Percentiles rank a stretch among this genome's conserved stretches.
phyloP scores from a whole-genome alignment of 1,140 invertebrate species.

The Eupristina koningsbergeri region DNA sequence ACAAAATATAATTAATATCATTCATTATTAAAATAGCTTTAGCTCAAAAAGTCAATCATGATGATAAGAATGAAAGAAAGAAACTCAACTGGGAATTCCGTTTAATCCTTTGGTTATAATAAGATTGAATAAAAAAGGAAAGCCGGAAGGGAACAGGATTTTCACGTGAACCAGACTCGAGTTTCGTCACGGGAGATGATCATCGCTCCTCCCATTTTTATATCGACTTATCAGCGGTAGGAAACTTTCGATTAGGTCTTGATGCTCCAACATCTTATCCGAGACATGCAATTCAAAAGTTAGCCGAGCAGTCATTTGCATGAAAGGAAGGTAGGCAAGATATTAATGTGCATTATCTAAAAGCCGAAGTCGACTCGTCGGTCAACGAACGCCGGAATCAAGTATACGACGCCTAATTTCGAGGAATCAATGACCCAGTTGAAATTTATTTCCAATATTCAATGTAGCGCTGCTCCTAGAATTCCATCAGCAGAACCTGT shows the following conservation, averaged over 20 bases:
- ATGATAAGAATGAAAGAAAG: no score
- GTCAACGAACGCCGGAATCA: no score
- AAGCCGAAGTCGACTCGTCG: not conserved
- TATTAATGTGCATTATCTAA: not conserved
- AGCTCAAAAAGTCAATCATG: no score
- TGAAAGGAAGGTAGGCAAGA: not conserved
- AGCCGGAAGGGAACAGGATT: not conserved
- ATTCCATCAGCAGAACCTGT: no score
- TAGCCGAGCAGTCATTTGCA: not conserved
- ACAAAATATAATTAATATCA: no score
- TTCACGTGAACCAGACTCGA: not conserved
- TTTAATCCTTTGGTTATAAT: no score
- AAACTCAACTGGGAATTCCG: no score
- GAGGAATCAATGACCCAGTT: no score
- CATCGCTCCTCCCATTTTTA: not conserved
- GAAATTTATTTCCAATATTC: not conserved
- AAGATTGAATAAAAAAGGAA: not conserved
- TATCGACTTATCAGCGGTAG: not conserved
- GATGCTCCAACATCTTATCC: not conserved
- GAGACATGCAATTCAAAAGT: not conserved
- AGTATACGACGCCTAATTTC: not conserved
- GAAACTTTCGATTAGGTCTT: not conserved
- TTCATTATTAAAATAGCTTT: no score
- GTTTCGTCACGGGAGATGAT: not conserved
- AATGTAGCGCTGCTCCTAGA: not conserved